These are phyloP conservation scores for Eospalax fontanierii DNA, from an alignment of 2,797 vertebrate genomes.

Conservation along the genomic window DNA sequence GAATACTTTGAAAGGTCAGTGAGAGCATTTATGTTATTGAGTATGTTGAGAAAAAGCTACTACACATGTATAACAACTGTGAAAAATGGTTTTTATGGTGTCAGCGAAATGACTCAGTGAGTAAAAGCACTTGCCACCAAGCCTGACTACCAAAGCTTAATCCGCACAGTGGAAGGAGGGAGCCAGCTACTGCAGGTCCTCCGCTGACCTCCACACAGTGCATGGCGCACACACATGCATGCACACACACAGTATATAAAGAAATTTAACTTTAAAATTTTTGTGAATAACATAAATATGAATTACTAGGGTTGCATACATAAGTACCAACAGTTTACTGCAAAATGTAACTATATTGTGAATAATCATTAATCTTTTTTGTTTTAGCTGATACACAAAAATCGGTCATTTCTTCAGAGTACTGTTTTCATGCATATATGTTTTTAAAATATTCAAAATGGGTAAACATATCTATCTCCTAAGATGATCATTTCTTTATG, in stretches of 20 bases:
- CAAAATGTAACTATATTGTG: background rate
- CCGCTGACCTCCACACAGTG: background rate
- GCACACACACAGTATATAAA: no score
- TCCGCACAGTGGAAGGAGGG: background rate
- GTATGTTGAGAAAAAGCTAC: conserved; percentile 13
- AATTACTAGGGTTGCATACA: conserved; percentile 33
- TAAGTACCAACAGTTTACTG: background rate
- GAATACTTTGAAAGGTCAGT: background rate
- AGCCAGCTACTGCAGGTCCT: background rate
- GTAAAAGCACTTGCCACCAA: background rate
- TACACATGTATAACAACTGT: background rate
- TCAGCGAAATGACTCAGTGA: background rate
- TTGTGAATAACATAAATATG: conserved; percentile 12
- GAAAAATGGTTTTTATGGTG: background rate
- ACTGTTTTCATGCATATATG: background rate
- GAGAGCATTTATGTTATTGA: background rate
- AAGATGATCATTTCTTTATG: background rate
- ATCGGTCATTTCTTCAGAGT: background rate
- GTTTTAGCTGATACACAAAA: background rate
- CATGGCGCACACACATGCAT: no score
- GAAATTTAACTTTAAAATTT: no score
- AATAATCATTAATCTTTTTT: background rate
- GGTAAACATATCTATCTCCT: background rate
- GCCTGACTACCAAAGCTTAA: background rate
- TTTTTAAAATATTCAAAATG: background rate